Evolutionary conservation across 1,140 invertebrate species (phyloP).

Genomic region (Cotesia vestalis): DNA sequence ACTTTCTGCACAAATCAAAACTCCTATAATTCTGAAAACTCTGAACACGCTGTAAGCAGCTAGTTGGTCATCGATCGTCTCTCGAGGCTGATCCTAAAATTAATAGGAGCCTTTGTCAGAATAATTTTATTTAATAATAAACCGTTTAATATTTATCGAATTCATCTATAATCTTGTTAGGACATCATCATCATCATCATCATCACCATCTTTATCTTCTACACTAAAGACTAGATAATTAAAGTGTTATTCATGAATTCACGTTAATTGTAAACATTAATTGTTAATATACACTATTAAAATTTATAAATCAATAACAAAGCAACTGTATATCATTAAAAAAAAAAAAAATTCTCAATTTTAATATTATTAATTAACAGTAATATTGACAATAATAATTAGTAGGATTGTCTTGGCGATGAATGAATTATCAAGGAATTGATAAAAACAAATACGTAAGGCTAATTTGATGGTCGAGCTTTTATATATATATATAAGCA

Average conservation of each 20-base stretch:
- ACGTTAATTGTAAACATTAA: too few species aligned
- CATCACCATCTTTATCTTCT: not conserved
- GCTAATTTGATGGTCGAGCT: conserved; percentile 4
- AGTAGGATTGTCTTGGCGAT: too few species aligned
- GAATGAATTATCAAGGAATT: not conserved
- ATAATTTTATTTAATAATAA: conserved; percentile 19
- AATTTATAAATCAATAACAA: too few species aligned
- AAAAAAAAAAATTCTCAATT: too few species aligned
- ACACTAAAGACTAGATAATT: not conserved
- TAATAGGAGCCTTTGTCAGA: conserved; percentile 25
- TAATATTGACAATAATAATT: too few species aligned
- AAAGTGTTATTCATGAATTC: not conserved
- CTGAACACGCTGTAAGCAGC: conserved; percentile 29
- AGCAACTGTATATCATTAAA: too few species aligned
- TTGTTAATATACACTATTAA: too few species aligned
- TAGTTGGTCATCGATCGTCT: conserved; percentile 32
- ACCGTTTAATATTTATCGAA: conserved; percentile 7
- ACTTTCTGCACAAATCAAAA: conserved; percentile 67
- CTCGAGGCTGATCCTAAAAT: conserved; percentile 35
- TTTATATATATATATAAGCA: conserved; percentile 8
- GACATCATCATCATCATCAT: not conserved
- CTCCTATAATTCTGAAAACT: conserved; percentile 45
- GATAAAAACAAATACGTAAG: too few species aligned
- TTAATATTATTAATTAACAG: too few species aligned
- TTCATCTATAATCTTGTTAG: not conserved